phyloP scores from a whole-genome alignment of 2,888 invertebrate genomes.

The Zygothrica quintamaculata region DNA sequence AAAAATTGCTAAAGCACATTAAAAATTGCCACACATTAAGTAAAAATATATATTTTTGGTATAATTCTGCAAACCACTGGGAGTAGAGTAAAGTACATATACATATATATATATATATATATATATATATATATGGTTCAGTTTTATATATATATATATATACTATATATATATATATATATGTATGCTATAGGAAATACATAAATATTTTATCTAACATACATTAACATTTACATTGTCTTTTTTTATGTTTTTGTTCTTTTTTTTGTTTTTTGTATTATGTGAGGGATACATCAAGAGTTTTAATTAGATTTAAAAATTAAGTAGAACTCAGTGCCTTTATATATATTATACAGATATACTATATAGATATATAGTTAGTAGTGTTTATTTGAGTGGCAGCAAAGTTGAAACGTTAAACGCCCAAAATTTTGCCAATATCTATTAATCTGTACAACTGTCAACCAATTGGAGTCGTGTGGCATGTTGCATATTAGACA shows the following conservation, averaged over 20 bases:
- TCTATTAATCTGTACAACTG: constrained; percentile 11
- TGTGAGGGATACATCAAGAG: constrained; percentile 40
- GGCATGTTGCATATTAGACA: constrained; percentile 18
- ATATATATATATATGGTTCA: constrained; percentile 34
- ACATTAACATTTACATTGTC: constrained; percentile 65
- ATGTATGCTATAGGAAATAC: constrained; percentile 52
- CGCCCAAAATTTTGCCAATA: constrained; percentile 47
- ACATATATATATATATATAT: constrained; percentile 42
- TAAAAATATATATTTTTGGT: constrained; percentile 79
- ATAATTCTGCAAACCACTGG: constrained; percentile 80
- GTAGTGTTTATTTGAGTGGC: constrained; percentile 32
- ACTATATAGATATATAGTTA: constrained; percentile 56
- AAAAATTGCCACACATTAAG: constrained; percentile 82
- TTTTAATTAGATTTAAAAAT: constrained; percentile 65
- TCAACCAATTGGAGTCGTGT: constrained; percentile 27
- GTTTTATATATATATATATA: constrained; percentile 41
- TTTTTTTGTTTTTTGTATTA: too few relatives aligned
- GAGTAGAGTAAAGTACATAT: constrained; percentile 66
- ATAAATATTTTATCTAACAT: constrained; percentile 71
- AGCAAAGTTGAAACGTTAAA: constrained; percentile 56
- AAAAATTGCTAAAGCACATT: constrained; percentile 74
- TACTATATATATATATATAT: constrained; percentile 43
- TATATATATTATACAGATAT: too few relatives aligned
- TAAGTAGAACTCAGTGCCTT: constrained; percentile 85
- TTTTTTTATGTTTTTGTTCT: constrained; percentile 43